Percentiles rank a stretch among this genome's conserved stretches.
Conservation (phyloP, 2,797 vertebrate genomes). For the Malurus splendens region DNA sequence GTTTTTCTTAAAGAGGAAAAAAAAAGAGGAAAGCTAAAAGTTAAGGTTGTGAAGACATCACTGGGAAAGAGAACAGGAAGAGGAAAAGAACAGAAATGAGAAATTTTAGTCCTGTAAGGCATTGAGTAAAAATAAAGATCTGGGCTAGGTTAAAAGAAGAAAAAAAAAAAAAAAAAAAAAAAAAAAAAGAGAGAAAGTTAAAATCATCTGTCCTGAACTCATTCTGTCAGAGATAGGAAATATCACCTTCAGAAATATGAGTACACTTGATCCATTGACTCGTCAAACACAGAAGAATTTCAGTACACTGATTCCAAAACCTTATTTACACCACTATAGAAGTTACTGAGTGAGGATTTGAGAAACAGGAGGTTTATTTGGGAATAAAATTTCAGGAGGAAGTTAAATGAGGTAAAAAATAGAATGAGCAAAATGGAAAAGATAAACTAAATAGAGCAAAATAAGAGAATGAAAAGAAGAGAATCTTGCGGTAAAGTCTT, state of each 20-base stretch:
- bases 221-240: constrained; percentile 16
- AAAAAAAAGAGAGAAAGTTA: neutral
- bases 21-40: neutral
- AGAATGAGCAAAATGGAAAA: neutral
- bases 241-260: neutral
- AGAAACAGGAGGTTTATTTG: neutral
- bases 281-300: neutral
- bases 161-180: neutral
- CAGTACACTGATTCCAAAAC: neutral
- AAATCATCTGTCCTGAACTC: neutral
- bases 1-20: neutral
- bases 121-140: neutral
- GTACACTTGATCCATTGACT: neutral
- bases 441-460: neutral
- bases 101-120: neutral
- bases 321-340: neutral
- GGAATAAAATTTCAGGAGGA: neutral
- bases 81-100: neutral
- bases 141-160: neutral
- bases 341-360: neutral
- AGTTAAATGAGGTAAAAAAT: neutral
- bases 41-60: neutral
- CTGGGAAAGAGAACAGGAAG: neutral
- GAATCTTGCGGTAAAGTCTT: neutral
- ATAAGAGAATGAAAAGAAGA: neutral